Conservation (phyloP, 2,113 vertebrate species). For the Leuciscus idus region DNA sequence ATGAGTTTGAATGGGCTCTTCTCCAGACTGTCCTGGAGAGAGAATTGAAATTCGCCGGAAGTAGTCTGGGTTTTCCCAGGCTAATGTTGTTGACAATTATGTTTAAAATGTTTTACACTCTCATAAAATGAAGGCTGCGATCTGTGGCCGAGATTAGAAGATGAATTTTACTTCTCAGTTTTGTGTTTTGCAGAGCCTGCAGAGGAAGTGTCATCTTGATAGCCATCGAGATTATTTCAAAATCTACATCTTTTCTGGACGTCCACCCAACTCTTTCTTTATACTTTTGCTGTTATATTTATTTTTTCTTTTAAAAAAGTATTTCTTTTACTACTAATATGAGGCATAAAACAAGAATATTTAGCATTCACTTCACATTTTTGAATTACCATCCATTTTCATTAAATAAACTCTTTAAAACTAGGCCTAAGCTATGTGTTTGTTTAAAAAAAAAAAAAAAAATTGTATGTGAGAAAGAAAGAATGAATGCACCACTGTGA, state of each 20-base stretch:
- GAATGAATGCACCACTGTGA: neutral
- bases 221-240: slow-evolving; percentile 21
- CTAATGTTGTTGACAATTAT: neutral
- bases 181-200: slow-evolving; percentile 70
- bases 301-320: neutral
- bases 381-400: neutral
- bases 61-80: no score
- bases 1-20: no score
- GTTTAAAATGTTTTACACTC: neutral
- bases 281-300: neutral
- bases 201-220: slow-evolving; percentile 65
- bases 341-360: neutral
- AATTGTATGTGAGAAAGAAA: neutral
- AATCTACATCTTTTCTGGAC: neutral
- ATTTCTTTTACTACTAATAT: neutral
- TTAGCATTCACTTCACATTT: neutral
- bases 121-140: neutral
- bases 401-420: slow-evolving; percentile 2
- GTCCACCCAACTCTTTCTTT: neutral
- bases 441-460: neutral
- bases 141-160: neutral
- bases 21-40: no score
- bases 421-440: neutral
- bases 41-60: no score
- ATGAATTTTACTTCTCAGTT: neutral